phyloP scores from a whole-genome alignment of 2,888 invertebrate species.

The Pandemis corylana region DNA sequence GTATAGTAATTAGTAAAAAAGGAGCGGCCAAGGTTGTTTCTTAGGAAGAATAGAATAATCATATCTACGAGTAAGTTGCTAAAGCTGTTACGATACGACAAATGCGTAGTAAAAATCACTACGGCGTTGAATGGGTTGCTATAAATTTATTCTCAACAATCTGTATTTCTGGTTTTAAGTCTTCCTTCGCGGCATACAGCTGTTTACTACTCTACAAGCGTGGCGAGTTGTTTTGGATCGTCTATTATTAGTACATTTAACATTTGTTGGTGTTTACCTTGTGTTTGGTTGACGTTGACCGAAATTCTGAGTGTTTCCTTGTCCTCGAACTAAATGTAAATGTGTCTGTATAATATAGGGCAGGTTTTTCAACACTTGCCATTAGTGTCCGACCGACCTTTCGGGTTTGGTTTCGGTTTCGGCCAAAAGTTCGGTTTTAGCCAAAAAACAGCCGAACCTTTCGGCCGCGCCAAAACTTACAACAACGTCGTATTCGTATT shows the following conservation, averaged over 20 bases:
- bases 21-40: constrained; percentile 1
- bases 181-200: constrained; percentile 9
- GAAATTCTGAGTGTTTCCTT: constrained; percentile 5
- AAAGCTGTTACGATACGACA: not conserved
- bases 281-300: not conserved
- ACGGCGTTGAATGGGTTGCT: not conserved
- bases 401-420: too few relatives aligned
- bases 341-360: not conserved
- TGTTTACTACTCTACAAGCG: constrained; percentile 28
- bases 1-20: not conserved
- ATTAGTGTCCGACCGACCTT: too few relatives aligned
- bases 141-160: constrained; percentile 6
- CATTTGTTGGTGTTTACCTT: not conserved
- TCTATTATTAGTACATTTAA: constrained; percentile 22
- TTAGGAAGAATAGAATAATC: not conserved
- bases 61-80: not conserved
- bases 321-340: not conserved
- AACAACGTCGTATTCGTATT: too few relatives aligned
- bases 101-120: constrained; percentile 5
- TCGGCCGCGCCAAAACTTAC: too few relatives aligned
- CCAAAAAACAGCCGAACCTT: too few relatives aligned
- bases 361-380: not conserved
- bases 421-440: too few relatives aligned
- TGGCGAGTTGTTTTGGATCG: constrained; percentile 29
- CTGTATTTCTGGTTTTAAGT: constrained; percentile 3